Conservation (phyloP, 2,888 invertebrate genomes). For the Tipula lateralis region DNA sequence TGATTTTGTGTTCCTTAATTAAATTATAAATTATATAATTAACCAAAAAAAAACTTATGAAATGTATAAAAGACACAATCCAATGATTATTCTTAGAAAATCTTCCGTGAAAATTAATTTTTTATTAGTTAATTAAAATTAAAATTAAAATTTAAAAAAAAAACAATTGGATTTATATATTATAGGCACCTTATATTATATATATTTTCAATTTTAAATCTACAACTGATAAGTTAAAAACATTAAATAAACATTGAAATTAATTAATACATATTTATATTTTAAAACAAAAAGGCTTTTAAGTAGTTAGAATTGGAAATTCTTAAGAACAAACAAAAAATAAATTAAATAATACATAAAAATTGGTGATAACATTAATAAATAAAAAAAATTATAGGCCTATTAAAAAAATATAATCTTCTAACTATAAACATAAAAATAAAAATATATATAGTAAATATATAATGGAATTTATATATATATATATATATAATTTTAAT, state of each 20-base stretch:
- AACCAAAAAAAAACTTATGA: not conserved
- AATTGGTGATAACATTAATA: not conserved
- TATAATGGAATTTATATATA: not conserved
- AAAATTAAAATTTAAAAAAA: not conserved
- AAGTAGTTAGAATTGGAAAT: slow-evolving; percentile 24
- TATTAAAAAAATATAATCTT: not conserved
- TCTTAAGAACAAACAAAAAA: not conserved
- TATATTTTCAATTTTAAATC: not conserved
- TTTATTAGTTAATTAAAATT: not conserved
- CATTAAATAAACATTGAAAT: not conserved
- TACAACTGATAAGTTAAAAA: not conserved
- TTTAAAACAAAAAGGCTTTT: not conserved
- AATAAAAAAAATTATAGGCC: not conserved
- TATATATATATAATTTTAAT: not conserved
- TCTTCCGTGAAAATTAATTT: not conserved
- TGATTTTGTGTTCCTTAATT: not conserved
- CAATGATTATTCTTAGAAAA: not conserved
- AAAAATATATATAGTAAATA: not conserved
- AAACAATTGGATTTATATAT: not conserved
- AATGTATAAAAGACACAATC: not conserved
- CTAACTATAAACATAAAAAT: not conserved
- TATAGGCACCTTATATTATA: not conserved
- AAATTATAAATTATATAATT: not conserved
- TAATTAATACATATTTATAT: not conserved
- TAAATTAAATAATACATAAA: not conserved